These are phyloP conservation scores for Caenorhabditis plicata DNA, from an alignment of 2,888 invertebrate genomes.

Conservation along the genomic window DNA sequence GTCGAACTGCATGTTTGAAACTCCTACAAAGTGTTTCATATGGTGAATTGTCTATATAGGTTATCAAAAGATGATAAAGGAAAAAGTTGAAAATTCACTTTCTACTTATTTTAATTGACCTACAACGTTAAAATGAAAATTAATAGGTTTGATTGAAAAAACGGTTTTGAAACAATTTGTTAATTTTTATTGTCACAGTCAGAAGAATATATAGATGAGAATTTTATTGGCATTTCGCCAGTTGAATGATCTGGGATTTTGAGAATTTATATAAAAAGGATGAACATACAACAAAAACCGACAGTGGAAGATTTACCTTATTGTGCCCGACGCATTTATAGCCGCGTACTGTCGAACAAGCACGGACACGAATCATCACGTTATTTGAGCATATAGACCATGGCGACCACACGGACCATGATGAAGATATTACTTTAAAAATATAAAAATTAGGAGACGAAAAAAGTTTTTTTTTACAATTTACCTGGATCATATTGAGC, in stretches of 20 bases:
- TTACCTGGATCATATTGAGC: constrained; percentile 30
- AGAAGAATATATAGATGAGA: too few relatives aligned
- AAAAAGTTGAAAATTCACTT: too few relatives aligned
- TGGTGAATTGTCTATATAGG: neutral
- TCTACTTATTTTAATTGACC: too few relatives aligned
- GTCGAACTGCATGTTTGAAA: constrained; percentile 47
- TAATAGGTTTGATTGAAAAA: too few relatives aligned
- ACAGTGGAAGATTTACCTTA: constrained; percentile 40
- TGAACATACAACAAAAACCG: neutral
- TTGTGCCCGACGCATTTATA: constrained; percentile 64
- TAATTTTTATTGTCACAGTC: too few relatives aligned
- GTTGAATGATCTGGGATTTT: too few relatives aligned
- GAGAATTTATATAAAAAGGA: neutral
- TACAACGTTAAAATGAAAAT: too few relatives aligned
- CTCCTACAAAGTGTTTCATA: constrained; percentile 28
- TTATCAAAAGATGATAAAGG: too few relatives aligned
- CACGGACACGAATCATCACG: constrained; percentile 62
- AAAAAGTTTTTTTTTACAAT: neutral
- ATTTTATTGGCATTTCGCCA: too few relatives aligned
- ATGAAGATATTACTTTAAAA: constrained; percentile 61
- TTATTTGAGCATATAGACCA: constrained; percentile 62
- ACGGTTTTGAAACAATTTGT: too few relatives aligned
- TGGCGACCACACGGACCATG: constrained; percentile 65
- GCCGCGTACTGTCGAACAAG: constrained; percentile 64
- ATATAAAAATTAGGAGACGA: neutral